Evolutionary conservation across 2,888 invertebrate species (phyloP), one percentile per base, ranked within the genome.

Genomic region (Sesia apiformis): DNA sequence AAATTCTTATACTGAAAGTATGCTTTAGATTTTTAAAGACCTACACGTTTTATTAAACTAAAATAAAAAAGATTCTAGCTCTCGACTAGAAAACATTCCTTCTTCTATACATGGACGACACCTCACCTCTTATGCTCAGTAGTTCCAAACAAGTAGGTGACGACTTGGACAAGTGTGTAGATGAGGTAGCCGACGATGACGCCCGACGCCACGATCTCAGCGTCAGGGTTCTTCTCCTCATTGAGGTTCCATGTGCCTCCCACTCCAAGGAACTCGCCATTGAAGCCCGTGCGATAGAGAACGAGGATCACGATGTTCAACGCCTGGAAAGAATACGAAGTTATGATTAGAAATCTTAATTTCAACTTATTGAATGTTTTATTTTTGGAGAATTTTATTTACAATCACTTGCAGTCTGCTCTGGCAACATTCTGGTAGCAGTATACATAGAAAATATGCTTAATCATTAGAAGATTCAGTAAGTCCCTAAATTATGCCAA

Each of bases 181-280:
- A 97, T 94, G 67, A 96, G 93, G 79, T 93, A 97, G 8, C 96
- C 96, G 4, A 97, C 95, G 63, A 96, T 94, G 3, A 96, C 94
- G 5, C 96, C 96, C 0, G 96, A 95, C 0, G 96, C 96, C 1
- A 97, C 93, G 60, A 96, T 96, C 89, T 97, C 96, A 23, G 94
- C 94, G 69, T 96, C 96, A 0, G 96, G 93, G 75, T 93, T 95
- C 85, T 96, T 96, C 75, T 95, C 95, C 77, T 96, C 96, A 68
- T 96, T 95, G 53, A 96, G 90, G 84, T 96, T 96, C 96, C 96
- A 96, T 23, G 96, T 96, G 55, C 96, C 96, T 51, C 96, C 96
- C 54, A 96, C 94, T 42, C 96, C 96, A 58, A 97, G 90, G 76
- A 96, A 96, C 73, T 93, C 93, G 3, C 96, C 96, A 63, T 93